A percentile compares a stretch with the other conserved stretches of the same genome.
phyloP scores from a whole-genome alignment of 2,797 vertebrate species.

The Pelodytes ibericus region DNA sequence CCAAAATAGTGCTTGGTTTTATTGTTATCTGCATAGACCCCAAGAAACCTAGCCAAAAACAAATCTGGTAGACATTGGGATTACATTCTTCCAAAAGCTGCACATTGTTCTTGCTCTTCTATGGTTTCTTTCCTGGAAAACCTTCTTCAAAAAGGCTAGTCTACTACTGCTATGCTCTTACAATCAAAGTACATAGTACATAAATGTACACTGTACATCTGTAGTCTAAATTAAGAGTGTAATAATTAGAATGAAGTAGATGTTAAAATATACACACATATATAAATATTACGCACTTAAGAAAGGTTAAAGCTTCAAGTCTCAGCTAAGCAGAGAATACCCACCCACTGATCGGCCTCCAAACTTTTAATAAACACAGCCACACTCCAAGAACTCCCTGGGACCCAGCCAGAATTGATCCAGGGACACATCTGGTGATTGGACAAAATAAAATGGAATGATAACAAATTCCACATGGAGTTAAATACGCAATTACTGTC shows the following conservation, averaged over 20 bases:
- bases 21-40: neutral
- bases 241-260: too few relatives aligned
- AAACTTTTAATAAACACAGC: constrained; percentile 38
- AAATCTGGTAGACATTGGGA: neutral
- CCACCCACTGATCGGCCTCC: constrained; percentile 33
- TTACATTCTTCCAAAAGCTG: neutral
- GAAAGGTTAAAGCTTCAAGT: neutral
- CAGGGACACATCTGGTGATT: constrained; percentile 52
- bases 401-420: constrained; percentile 41
- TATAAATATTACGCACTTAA: too few relatives aligned
- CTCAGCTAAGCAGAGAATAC: neutral
- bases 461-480: constrained; percentile 47
- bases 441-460: constrained; percentile 46
- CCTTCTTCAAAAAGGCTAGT: neutral
- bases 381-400: constrained; percentile 50
- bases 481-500: constrained; percentile 22
- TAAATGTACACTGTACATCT: too few relatives aligned
- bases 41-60: neutral
- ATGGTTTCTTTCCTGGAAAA: constrained; percentile 24
- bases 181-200: too few relatives aligned
- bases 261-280: too few relatives aligned
- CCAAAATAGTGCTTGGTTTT: neutral
- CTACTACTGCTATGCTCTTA: neutral
- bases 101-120: too few relatives aligned
- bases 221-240: too few relatives aligned